Evolutionary conservation across 2,888 invertebrate genomes (phyloP), one percentile per base, ranked within the genome.

Genomic region (Ramazzottius varieornatus): DNA sequence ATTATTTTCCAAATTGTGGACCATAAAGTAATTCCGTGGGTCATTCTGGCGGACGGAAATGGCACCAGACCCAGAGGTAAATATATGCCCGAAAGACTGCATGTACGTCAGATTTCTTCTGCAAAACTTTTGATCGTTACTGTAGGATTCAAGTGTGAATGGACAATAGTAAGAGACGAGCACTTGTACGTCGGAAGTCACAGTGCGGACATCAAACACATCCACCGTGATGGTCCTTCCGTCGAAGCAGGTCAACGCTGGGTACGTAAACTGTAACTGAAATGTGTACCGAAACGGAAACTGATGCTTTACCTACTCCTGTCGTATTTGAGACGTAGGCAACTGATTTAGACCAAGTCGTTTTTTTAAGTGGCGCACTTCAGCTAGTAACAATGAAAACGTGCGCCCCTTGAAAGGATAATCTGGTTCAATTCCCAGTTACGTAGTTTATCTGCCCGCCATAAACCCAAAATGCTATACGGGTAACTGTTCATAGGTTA

Each of bases 41-140:
- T 54, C 54, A 54, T 54, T 24, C 54, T 54, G 8, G 54, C 54
- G 4, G 54, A 54, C 54, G 54, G 54, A 29, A 54, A 54, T 29
- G 54, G 54, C 4, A 54, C 4, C 4, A 54, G 24, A 29, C 54
- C 8, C 4, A 54, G 24, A 29, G 54, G 54, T 54, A n/a, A n/a
- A n/a, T n/a, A n/a, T n/a, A n/a, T n/a, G n/a, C n/a, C n/a, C n/a
- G n/a, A n/a, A n/a, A n/a, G n/a, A n/a, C n/a, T n/a, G n/a, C n/a
- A n/a, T n/a, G n/a, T n/a, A n/a, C n/a, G n/a, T n/a, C n/a, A n/a
- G n/a, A n/a, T n/a, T n/a, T n/a, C n/a, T n/a, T 40, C 40, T 8
- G 40, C 40, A 20, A 40, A 40, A 20, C 40, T 40, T 40, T 8
- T 24, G 13, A 16, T n/a, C 29, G 20, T 13, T 13, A 4, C 4